These are phyloP conservation scores for Silvanus unidentatus DNA, from an alignment of 2,888 invertebrate species.

Conservation along the genomic window DNA sequence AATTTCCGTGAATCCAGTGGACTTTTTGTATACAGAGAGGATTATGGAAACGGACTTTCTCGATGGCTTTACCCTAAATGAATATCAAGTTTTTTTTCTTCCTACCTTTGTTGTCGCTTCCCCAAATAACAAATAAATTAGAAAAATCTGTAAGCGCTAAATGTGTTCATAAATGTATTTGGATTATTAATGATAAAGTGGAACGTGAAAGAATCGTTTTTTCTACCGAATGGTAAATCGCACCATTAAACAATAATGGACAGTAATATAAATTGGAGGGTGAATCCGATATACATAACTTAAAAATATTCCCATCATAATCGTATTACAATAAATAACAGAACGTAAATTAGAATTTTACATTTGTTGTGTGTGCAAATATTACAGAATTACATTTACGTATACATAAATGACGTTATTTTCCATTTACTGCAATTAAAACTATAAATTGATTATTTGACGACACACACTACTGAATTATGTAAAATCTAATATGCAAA, in stretches of 20 bases:
- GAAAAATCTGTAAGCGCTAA: no score
- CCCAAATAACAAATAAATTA: no score
- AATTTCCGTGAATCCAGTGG: constrained; percentile 8
- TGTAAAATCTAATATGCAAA: background rate
- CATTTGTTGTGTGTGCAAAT: background rate
- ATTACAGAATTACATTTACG: background rate
- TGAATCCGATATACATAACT: no score
- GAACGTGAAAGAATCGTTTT: no score
- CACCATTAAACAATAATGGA: no score
- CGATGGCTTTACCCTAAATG: background rate
- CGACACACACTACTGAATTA: constrained; percentile 1
- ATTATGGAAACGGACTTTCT: background rate
- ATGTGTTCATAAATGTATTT: no score
- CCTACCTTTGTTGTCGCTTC: background rate
- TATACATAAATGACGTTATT: background rate
- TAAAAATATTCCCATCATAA: no score
- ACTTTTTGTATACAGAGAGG: constrained; percentile 5
- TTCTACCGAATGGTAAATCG: no score
- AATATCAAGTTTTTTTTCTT: background rate
- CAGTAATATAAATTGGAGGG: no score
- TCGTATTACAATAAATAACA: no score
- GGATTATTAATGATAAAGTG: no score
- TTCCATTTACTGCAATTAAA: constrained; percentile 7
- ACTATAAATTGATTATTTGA: constrained; percentile 3
- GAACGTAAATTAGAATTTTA: no score